Conservation (phyloP, 1,140 invertebrate genomes). For the Tyrophagus putrescentiae region DNA sequence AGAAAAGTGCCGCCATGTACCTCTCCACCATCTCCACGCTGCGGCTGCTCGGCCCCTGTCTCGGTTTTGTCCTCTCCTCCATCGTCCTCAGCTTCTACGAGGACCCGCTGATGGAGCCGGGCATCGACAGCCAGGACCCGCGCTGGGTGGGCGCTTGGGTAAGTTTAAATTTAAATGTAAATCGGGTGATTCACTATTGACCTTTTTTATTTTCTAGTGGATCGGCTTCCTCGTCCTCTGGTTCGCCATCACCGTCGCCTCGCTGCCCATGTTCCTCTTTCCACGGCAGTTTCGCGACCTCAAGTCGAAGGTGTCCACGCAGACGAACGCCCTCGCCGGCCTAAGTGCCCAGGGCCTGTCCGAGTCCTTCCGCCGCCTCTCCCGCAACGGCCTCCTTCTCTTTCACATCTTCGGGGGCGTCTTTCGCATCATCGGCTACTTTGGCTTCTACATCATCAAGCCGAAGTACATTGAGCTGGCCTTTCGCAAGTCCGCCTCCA, state of each 20-base stretch:
- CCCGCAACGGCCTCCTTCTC: conserved; percentile 49
- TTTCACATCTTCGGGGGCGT: conserved; percentile 50
- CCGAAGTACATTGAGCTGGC: conserved; percentile 61
- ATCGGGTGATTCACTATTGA: not conserved
- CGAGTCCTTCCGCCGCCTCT: conserved; percentile 31
- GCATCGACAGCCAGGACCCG: conserved; percentile 31
- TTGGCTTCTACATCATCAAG: conserved; percentile 57
- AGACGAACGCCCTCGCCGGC: too few relatives aligned
- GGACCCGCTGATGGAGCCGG: conserved; percentile 26
- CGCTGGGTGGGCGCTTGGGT: conserved; percentile 33
- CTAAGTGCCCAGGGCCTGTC: too few relatives aligned
- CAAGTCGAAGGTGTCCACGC: too few relatives aligned
- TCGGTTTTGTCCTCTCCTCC: conserved; percentile 27
- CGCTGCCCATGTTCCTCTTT: conserved; percentile 29
- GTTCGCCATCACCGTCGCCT: conserved; percentile 23
- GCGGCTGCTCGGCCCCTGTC: conserved; percentile 26
- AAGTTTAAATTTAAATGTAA: conserved; percentile 5
- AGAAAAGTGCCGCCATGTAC: conserved; percentile 30
- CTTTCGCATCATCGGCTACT: conserved; percentile 53
- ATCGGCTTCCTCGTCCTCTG: conserved; percentile 34
- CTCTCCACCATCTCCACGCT: conserved; percentile 23
- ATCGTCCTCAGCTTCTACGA: conserved; percentile 27
- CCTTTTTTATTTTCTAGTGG: conserved; percentile 37
- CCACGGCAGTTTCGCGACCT: conserved; percentile 17
- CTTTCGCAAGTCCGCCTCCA: conserved; percentile 52